Evolutionary conservation across 2,888 invertebrate species (phyloP), one percentile per base, ranked within the genome.

Genomic region (Mimumesa dahlbomi): DNA sequence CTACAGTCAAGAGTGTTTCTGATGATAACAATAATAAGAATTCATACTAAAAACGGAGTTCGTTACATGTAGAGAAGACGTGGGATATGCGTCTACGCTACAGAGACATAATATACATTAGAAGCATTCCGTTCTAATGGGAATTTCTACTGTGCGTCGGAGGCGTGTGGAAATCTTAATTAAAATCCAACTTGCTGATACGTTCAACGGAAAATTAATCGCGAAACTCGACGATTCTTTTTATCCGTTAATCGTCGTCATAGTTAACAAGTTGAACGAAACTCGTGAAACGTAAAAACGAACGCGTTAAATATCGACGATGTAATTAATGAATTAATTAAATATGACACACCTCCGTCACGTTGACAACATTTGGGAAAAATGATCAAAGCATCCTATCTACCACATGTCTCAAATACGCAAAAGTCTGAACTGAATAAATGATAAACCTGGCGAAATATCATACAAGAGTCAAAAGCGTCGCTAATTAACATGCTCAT

Each of bases 401-500:
- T 72, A 64, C 36, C 21, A 36, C 66, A 77, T 77, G 73, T 66
- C 57, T 63, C 38, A 65, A 25, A 48, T 50, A 46, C 45, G 18
- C 59, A 67, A 74, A 71, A n/a, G n/a, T 56, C 57, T 72, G 43
- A 66, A 43, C 31, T 52, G 59, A 65, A 74, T 40, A 34, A 49
- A 18, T 34, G 46, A 46, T 40, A 46, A 34, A 34, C 31, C 38
- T 36, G 48, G 38, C 11, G 5, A 11, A 40, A 16, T 59, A 49
- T 36, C 45, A 52, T 52, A 34, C 45, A 61, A 66, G 34, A 40
- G 52, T 43, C 49, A 50, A 49, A 61, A 66, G 34, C 46, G 52
- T 43, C 49, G 50, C 54, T 31, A 67, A 67, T 62, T 43, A 46
- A 68, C 77, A 77, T 77, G 77, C 75, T 36, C 22, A 59, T 65